Evolutionary conservation across 2,797 vertebrate species (phyloP).

Genomic region (Garrulus glandarius): DNA sequence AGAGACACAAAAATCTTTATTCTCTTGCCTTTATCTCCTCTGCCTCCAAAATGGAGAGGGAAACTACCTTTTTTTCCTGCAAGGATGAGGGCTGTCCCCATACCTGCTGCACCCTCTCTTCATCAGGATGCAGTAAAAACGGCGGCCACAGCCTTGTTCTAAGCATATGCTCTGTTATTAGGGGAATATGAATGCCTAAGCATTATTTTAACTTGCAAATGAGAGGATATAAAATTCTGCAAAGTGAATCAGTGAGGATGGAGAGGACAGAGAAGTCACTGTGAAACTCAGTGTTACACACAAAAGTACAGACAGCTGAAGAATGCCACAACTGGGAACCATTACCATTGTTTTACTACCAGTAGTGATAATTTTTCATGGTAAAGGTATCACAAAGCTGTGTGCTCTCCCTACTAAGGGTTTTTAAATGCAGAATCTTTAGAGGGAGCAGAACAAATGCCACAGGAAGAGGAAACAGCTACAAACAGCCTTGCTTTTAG

Average conservation of each 20-base stretch:
- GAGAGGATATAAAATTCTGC: neutral
- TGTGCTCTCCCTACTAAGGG: neutral
- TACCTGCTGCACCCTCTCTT: neutral
- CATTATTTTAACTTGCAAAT: neutral
- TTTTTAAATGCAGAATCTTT: neutral
- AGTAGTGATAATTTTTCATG: neutral
- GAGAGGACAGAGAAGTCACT: neutral
- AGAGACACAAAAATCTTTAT: neutral
- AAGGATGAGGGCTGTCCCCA: neutral
- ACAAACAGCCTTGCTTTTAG: neutral
- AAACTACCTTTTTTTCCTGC: neutral
- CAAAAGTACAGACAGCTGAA: neutral
- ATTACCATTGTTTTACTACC: neutral
- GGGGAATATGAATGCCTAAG: neutral
- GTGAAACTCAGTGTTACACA: neutral
- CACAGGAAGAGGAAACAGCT: neutral
- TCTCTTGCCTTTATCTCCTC: neutral
- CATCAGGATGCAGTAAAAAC: neutral
- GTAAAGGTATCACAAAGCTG: neutral
- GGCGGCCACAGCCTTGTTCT: neutral
- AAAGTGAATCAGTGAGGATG: neutral
- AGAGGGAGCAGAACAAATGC: neutral
- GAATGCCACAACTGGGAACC: neutral
- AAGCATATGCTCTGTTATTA: neutral
- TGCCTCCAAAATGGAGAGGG: neutral